These are phyloP conservation scores for Drosophila rhopaloa DNA, from an alignment of 1,140 invertebrate species.

Conservation along the genomic window DNA sequence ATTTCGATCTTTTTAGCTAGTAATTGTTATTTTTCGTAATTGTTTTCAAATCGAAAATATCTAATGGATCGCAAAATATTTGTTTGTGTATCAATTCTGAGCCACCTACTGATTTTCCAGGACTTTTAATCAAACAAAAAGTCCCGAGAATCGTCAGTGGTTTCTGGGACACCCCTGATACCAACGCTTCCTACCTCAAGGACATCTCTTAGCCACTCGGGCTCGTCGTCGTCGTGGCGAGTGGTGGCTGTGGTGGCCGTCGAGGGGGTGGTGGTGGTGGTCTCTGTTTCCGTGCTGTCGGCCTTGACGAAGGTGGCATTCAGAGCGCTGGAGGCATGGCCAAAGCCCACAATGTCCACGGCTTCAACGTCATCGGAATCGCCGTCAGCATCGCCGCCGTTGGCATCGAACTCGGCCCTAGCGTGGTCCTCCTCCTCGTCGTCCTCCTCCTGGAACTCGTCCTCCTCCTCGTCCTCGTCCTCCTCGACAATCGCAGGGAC, in stretches of 20 bases:
- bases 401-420: constrained; percentile 53
- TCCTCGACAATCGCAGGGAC: constrained; percentile 50
- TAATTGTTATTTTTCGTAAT: no score
- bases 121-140: neutral
- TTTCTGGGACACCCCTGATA: neutral
- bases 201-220: constrained; percentile 87
- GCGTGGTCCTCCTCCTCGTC: constrained; percentile 50
- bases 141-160: neutral
- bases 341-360: constrained; percentile 74
- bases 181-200: constrained; percentile 73
- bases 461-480: constrained; percentile 20
- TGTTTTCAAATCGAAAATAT: no score
- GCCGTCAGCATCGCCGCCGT: constrained; percentile 52
- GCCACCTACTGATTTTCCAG: no score
- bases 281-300: constrained; percentile 71
- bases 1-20: no score
- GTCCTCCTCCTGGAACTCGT: constrained; percentile 18
- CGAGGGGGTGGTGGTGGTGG: constrained; percentile 66
- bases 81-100: no score
- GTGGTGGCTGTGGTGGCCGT: constrained; percentile 79
- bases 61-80: no score
- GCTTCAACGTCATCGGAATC: constrained; percentile 76
- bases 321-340: constrained; percentile 46
- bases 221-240: constrained; percentile 85
- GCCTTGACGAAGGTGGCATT: constrained; percentile 69